Percentiles rank a stretch among this genome's conserved stretches.
These are phyloP conservation scores for Plecotus auritus DNA, from an alignment of 2,113 vertebrate species.

Conservation along the genomic window DNA sequence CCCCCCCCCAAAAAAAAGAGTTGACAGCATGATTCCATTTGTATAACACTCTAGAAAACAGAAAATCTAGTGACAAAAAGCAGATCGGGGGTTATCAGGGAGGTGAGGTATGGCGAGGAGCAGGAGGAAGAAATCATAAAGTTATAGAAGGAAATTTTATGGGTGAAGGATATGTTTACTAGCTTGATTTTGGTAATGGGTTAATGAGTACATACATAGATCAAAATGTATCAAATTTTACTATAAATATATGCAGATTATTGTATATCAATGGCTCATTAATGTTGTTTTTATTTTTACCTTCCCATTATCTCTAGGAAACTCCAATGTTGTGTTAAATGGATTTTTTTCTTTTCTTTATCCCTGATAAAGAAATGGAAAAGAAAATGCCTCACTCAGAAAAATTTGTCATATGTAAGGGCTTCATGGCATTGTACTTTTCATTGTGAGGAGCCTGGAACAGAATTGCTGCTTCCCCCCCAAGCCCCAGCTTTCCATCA, in stretches of 20 bases:
- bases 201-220: neutral
- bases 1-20: neutral
- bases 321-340: conserved; percentile 5
- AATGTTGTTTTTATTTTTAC: neutral
- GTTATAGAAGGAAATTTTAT: neutral
- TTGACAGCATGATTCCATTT: neutral
- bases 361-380: neutral
- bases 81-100: neutral
- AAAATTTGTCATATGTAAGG: neutral
- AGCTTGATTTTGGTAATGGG: neutral
- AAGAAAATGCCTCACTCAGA: neutral
- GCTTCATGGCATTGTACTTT: neutral
- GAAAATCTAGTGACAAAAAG: neutral
- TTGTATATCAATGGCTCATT: neutral
- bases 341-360: neutral
- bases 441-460: neutral
- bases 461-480: neutral
- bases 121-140: neutral
- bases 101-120: neutral
- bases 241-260: neutral
- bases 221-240: neutral
- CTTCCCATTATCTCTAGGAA: neutral
- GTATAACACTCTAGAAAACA: neutral
- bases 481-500: neutral
- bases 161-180: neutral